Conservation (phyloP, 2,888 invertebrate species). For the Dryocosmus kuriphilus region DNA sequence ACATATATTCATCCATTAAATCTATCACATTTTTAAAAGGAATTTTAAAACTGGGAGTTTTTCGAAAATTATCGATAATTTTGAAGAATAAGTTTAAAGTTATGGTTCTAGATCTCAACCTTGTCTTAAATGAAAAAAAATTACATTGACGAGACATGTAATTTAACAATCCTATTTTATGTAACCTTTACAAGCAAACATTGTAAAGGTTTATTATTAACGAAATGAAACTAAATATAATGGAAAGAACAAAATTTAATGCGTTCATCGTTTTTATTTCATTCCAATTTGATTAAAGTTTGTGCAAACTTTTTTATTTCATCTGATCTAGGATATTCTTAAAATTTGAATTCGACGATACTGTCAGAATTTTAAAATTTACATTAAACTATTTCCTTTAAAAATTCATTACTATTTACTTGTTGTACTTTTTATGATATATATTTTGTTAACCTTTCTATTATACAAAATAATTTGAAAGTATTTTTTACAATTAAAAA, state of each 20-base stretch:
- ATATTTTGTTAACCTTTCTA: slow-evolving; percentile 19
- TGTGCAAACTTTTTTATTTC: not conserved
- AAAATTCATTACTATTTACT: not conserved
- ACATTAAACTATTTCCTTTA: not conserved
- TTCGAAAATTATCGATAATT: not conserved
- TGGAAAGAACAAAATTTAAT: not conserved
- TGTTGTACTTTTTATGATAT: slow-evolving; percentile 7
- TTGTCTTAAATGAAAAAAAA: not conserved
- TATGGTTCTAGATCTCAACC: not conserved
- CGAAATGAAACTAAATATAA: not conserved
- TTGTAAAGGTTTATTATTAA: not conserved
- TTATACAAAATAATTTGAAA: slow-evolving; percentile 7
- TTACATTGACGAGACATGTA: not conserved
- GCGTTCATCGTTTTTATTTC: not conserved
- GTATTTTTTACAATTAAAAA: slow-evolving; percentile 7
- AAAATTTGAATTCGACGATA: slow-evolving; percentile 2
- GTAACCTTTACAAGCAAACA: not conserved
- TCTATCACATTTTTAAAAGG: not conserved
- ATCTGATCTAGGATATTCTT: not conserved
- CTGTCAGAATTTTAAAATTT: not conserved
- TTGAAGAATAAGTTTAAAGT: not conserved
- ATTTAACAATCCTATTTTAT: not conserved
- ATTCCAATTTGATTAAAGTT: slow-evolving; percentile 11
- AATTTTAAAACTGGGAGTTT: not conserved
- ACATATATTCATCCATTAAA: not conserved